These are phyloP conservation scores for Phaethon lepturus DNA, from an alignment of 2,113 vertebrate genomes.

Conservation along the genomic window DNA sequence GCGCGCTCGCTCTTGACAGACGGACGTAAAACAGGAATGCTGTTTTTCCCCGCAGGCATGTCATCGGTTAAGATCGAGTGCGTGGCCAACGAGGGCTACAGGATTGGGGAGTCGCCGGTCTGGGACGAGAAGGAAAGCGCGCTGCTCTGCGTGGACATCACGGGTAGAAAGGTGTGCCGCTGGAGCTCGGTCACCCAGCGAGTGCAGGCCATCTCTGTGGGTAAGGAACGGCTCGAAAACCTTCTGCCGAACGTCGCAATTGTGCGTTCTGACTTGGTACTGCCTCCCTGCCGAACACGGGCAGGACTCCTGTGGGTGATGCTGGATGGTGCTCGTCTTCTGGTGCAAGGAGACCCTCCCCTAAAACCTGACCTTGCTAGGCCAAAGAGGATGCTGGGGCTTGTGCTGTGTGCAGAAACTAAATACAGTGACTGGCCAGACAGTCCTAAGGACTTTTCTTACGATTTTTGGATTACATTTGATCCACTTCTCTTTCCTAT, in stretches of 20 bases:
- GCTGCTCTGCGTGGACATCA: constrained; percentile 89
- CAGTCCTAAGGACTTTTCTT: background rate
- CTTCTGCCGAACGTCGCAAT: accelerated
- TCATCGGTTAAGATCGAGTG: constrained; percentile 85
- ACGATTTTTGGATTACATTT: accelerated
- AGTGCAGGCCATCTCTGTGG: constrained; percentile 77
- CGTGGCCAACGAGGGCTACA: constrained; percentile 66
- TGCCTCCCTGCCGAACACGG: accelerated
- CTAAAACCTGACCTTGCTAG: accelerated
- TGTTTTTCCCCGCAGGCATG: constrained; percentile 70
- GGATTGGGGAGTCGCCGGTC: constrained; percentile 87
- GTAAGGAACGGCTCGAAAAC: constrained; percentile 66
- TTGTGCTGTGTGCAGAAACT: background rate
- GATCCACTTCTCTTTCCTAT: background rate
- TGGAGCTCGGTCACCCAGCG: constrained; percentile 79
- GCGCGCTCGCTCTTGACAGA: accelerated
- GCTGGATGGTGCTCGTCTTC: background rate
- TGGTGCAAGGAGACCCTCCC: background rate
- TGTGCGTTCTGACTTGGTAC: accelerated
- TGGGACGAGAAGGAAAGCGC: constrained; percentile 87
- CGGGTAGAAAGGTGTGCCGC: constrained; percentile 79
- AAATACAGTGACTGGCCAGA: background rate
- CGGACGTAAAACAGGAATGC: accelerated
- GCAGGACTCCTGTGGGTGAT: background rate
- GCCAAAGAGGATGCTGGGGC: accelerated